Percentiles rank a stretch among this genome's conserved stretches.
phyloP scores from a whole-genome alignment of 1,140 invertebrate genomes.

The Hypothenemus hampei region DNA sequence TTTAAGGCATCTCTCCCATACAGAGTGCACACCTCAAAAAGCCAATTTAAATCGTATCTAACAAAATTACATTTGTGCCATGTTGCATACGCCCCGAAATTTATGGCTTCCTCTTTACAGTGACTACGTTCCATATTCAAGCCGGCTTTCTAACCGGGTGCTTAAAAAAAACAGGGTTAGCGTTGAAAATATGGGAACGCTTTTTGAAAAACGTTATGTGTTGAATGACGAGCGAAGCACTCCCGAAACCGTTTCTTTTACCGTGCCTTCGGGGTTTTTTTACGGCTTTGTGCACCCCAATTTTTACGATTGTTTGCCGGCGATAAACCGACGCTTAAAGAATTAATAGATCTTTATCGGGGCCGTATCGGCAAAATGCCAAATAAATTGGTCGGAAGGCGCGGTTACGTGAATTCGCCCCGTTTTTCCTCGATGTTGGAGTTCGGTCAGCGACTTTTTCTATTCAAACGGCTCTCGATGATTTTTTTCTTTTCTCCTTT shows the following conservation, averaged over 20 bases:
- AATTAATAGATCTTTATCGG: slow-evolving; percentile 21
- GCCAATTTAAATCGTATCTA: slow-evolving; percentile 15
- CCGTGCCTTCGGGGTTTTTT: slow-evolving; percentile 5
- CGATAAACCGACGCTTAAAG: slow-evolving; percentile 17
- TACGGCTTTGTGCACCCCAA: slow-evolving; percentile 13
- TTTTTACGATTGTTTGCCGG: slow-evolving; percentile 21
- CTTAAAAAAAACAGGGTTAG: neutral
- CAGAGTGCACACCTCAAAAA: slow-evolving; percentile 21
- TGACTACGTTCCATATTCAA: neutral
- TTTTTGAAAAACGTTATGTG: neutral
- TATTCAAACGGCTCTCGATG: too few relatives aligned
- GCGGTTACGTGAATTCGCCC: too few relatives aligned
- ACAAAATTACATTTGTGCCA: slow-evolving; percentile 16
- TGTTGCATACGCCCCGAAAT: slow-evolving; percentile 7
- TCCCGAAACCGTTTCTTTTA: slow-evolving; percentile 12
- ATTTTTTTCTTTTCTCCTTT: too few relatives aligned
- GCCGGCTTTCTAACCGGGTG: neutral
- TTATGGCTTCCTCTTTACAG: slow-evolving; percentile 2
- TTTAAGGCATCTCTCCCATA: slow-evolving; percentile 9
- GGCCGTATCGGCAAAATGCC: slow-evolving; percentile 3
- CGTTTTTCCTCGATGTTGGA: too few relatives aligned
- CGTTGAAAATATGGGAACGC: neutral
- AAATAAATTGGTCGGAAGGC: too few relatives aligned
- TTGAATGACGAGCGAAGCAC: slow-evolving; percentile 13
- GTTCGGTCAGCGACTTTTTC: too few relatives aligned